Percentiles rank a stretch among this genome's conserved stretches.
These are phyloP conservation scores for Tiliacea citrago DNA, from an alignment of 2,888 invertebrate genomes.

Conservation along the genomic window DNA sequence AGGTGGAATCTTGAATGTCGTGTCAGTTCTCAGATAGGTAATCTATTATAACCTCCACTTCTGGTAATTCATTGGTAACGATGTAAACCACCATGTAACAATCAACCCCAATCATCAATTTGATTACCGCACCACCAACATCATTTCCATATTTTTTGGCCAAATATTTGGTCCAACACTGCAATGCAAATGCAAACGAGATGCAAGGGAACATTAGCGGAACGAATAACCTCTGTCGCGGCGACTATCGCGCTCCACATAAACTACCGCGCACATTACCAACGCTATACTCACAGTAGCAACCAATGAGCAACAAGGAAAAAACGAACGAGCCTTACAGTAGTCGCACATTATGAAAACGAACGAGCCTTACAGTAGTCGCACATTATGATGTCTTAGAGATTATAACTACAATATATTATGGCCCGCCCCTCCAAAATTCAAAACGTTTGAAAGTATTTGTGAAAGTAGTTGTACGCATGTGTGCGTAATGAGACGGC, in stretches of 20 bases:
- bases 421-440: no score
- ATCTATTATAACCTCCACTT: background rate
- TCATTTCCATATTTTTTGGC: conserved; percentile 53
- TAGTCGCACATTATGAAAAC: no score
- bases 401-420: no score
- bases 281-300: conserved; percentile 71
- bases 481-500: no score
- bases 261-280: conserved; percentile 89
- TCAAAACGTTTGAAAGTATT: no score
- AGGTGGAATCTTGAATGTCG: background rate
- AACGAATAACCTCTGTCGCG: conserved; percentile 89
- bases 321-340: no score
- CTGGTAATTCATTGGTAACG: background rate
- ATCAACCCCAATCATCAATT: background rate
- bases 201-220: conserved; percentile 87
- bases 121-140: conserved; percentile 6
- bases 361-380: no score
- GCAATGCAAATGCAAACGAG: conserved; percentile 84
- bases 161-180: conserved; percentile 58
- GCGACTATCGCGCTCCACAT: conserved; percentile 88
- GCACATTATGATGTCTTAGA: no score
- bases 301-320: conserved; percentile 26
- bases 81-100: background rate
- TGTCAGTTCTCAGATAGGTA: background rate
- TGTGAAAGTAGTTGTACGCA: no score